These are phyloP conservation scores for Folsomia manolachei DNA, from an alignment of 2,888 invertebrate genomes.

Conservation along the genomic window DNA sequence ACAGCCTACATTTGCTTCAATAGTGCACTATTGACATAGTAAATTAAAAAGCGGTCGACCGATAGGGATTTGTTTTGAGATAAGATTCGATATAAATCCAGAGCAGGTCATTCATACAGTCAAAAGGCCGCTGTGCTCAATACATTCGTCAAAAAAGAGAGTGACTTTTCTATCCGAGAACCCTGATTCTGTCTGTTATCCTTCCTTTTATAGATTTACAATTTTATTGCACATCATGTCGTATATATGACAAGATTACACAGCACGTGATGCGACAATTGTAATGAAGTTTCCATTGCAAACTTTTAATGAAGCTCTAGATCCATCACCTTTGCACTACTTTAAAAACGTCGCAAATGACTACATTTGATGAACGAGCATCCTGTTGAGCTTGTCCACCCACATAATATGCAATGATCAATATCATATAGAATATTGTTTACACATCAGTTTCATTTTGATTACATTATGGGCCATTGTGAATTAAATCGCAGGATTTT, in stretches of 20 bases:
- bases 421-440: not conserved
- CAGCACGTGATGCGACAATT: not conserved
- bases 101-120: constrained; percentile 9
- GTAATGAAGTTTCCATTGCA: too few relatives aligned
- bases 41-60: not conserved
- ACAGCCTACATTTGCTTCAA: not conserved
- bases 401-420: not conserved
- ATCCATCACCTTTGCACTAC: too few relatives aligned
- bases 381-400: constrained; percentile 20
- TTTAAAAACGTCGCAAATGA: too few relatives aligned
- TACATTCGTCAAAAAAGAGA: not conserved
- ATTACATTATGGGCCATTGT: not conserved
- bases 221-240: too few relatives aligned
- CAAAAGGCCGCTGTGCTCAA: not conserved
- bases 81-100: constrained; percentile 7
- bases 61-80: not conserved
- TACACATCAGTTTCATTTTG: not conserved
- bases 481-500: not conserved
- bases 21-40: not conserved
- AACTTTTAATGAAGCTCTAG: too few relatives aligned
- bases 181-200: not conserved
- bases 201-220: not conserved
- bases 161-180: not conserved
- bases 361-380: too few relatives aligned
- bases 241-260: not conserved